A percentile compares a stretch with the other conserved stretches of the same genome.
Evolutionary conservation across 2,113 vertebrate species (phyloP).

Genomic region (Brachypteracias leptosomus): DNA sequence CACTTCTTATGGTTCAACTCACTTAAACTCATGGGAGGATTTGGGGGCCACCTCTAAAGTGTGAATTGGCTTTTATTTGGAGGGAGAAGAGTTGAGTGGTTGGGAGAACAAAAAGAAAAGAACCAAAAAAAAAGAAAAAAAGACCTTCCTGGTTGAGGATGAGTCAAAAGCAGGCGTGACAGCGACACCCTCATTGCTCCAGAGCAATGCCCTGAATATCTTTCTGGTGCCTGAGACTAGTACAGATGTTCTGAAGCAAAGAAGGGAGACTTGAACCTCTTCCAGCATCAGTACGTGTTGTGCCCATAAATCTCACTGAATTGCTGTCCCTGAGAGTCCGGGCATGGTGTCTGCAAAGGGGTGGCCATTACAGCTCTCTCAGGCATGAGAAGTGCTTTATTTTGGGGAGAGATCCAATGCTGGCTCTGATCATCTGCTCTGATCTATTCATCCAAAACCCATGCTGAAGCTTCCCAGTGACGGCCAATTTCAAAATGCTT

Average conservation of each 20-base stretch:
- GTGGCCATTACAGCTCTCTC: not conserved
- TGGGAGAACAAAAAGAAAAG: not conserved
- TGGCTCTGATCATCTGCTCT: not conserved
- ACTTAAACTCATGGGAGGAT: conserved; percentile 73
- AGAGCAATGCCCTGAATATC: not conserved
- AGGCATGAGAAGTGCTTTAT: not conserved
- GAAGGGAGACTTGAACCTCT: not conserved
- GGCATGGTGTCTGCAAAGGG: not conserved
- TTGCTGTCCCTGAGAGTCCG: not conserved
- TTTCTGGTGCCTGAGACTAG: not conserved
- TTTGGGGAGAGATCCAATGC: not conserved
- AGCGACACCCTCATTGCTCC: not conserved
- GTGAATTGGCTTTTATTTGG: conserved; percentile 54
- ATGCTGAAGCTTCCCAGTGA: not conserved
- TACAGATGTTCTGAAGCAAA: not conserved
- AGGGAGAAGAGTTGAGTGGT: not conserved
- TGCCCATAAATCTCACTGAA: not conserved
- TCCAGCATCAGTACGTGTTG: rapidly evolving
- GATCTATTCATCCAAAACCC: not conserved
- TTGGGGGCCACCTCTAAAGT: conserved; percentile 57
- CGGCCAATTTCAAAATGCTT: not conserved
- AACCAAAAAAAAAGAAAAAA: not conserved
- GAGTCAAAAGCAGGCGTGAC: not conserved
- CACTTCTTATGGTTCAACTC: conserved; percentile 73
- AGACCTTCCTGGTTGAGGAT: not conserved